phyloP scores from a whole-genome alignment of 2,888 invertebrate genomes.

The Megalurothrips usitatus region DNA sequence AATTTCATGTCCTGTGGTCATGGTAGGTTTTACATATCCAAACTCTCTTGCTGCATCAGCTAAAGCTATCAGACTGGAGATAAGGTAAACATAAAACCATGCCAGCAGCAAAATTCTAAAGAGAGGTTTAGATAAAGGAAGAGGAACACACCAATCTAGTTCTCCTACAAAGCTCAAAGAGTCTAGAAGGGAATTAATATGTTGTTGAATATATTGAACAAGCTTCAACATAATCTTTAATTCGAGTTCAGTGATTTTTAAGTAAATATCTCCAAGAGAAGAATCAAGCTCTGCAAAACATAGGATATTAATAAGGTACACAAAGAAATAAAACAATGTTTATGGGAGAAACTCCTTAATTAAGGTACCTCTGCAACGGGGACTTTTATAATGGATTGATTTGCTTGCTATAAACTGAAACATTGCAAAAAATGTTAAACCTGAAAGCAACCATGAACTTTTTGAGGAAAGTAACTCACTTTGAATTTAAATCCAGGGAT shows the following conservation, averaged over 20 bases:
- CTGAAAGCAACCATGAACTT: constrained; percentile 24
- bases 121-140: not conserved
- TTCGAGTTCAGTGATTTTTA: constrained; percentile 75
- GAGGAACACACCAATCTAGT: constrained; percentile 61
- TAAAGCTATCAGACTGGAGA: constrained; percentile 60
- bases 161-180: constrained; percentile 59
- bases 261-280: constrained; percentile 70
- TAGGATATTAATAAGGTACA: constrained; percentile 20
- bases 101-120: constrained; percentile 31
- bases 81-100: constrained; percentile 29
- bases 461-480: constrained; percentile 47
- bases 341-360: not conserved
- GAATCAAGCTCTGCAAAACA: constrained; percentile 62
- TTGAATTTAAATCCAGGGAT: constrained; percentile 67
- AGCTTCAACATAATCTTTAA: constrained; percentile 68
- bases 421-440: constrained; percentile 30
- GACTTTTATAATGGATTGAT: constrained; percentile 66
- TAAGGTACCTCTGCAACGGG: constrained; percentile 55
- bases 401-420: constrained; percentile 60
- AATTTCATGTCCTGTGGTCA: constrained; percentile 43
- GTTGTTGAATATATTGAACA: constrained; percentile 57
- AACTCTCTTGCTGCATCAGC: constrained; percentile 61
- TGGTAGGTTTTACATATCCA: constrained; percentile 60
- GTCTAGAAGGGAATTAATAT: constrained; percentile 53
- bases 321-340: constrained; percentile 36